Percentiles rank a stretch among this genome's conserved stretches.
Evolutionary conservation across 1,140 invertebrate species (phyloP).

Genomic region (Liolophura sinensis): DNA sequence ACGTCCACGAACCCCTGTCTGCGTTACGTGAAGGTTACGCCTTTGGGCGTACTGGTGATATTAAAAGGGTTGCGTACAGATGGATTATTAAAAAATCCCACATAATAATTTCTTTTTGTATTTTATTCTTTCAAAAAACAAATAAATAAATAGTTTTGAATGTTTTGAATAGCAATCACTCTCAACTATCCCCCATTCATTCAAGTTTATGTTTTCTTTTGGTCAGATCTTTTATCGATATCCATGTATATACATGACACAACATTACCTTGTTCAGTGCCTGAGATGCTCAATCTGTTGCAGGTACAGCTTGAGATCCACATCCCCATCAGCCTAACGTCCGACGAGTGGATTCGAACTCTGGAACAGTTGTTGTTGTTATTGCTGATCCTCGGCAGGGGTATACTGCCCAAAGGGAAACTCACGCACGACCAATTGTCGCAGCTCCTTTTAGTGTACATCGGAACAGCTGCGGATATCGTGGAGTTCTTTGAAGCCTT

Average conservation of each 20-base stretch:
- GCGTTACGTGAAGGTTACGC: no score
- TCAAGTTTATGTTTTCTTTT: no score
- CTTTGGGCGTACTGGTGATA: no score
- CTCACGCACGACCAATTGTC: slow-evolving; percentile 89
- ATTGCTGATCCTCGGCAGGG: slow-evolving; percentile 86
- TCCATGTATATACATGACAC: neutral
- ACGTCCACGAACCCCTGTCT: no score
- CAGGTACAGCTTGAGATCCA: slow-evolving; percentile 39
- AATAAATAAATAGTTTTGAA: no score
- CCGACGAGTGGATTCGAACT: slow-evolving; percentile 73
- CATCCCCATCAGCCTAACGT: slow-evolving; percentile 30
- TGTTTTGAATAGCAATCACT: no score
- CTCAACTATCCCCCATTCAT: no score
- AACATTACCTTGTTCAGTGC: neutral
- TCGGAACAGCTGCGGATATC: slow-evolving; percentile 87
- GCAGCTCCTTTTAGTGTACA: slow-evolving; percentile 79
- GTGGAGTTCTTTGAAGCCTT: slow-evolving; percentile 97
- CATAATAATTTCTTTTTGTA: no score
- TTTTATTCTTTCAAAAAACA: no score
- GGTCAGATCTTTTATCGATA: no score
- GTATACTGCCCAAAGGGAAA: slow-evolving; percentile 83
- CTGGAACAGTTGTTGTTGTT: slow-evolving; percentile 90
- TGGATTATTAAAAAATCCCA: no score
- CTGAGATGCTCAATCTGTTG: slow-evolving; percentile 7
- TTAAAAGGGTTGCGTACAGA: no score